These are phyloP conservation scores for Eucera pruinosa DNA, from an alignment of 2,888 invertebrate species.

Conservation along the genomic window DNA sequence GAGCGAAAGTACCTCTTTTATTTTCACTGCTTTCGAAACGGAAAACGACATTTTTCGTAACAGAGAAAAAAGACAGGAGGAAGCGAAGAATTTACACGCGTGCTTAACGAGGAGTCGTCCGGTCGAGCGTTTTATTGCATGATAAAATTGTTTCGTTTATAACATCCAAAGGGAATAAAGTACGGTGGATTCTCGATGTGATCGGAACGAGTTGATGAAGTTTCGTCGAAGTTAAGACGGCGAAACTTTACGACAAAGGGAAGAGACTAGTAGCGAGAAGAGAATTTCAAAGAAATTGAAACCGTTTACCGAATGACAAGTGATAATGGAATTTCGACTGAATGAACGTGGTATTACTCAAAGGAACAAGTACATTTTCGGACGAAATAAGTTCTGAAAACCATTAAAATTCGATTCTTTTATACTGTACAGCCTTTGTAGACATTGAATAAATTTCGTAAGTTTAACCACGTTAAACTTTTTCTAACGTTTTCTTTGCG, in stretches of 20 bases:
- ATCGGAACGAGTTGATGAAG: conserved; percentile 41
- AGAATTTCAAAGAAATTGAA: conserved; percentile 36
- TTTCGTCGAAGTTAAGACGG: conserved; percentile 35
- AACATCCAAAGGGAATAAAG: conserved; percentile 20
- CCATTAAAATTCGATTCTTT: neutral
- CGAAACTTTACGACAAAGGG: conserved; percentile 40
- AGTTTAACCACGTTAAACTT: too few relatives aligned
- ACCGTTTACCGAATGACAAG: conserved; percentile 32
- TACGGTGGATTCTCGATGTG: conserved; percentile 1
- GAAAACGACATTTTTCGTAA: neutral
- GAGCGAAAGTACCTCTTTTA: too few relatives aligned
- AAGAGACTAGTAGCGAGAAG: conserved; percentile 2
- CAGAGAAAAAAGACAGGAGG: neutral
- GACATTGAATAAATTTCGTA: too few relatives aligned
- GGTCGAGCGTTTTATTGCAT: neutral
- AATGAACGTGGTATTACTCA: neutral
- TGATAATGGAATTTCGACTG: conserved; percentile 16
- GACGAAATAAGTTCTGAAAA: neutral
- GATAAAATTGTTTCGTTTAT: conserved; percentile 33
- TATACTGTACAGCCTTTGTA: too few relatives aligned
- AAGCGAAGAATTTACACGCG: neutral
- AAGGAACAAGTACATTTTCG: neutral
- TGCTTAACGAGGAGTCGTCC: neutral
- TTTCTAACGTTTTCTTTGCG: too few relatives aligned
- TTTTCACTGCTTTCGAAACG: neutral